Evolutionary conservation across 2,888 invertebrate genomes (phyloP), one percentile per base, ranked within the genome.

Genomic region (Microctonus aethiopoides): DNA sequence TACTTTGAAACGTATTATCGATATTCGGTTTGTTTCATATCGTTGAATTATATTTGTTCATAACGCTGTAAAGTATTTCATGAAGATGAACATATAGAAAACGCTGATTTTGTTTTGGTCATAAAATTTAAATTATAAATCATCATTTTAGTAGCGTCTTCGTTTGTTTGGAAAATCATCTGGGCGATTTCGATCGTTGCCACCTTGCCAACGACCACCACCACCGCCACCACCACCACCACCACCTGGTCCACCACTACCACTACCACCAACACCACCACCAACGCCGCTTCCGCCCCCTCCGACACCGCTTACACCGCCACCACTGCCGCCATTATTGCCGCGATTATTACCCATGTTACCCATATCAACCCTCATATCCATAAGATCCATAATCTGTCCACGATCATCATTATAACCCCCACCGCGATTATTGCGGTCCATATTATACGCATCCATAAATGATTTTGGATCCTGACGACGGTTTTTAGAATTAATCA

Each of bases 121-220:
- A n/a, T n/a, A n/a, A 16, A 39, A 57, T 36, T 63, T 63, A 3
- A 41, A 59, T 71, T 52, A 5, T 20, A 4, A 52, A 16, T 34
- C 39, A 68, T 61, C 24, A 29, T 26, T 75, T 78, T 89, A 91
- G 85, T 89, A 91, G 76, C 91, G 91, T 83, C 91, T 90, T 78
- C 91, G 89, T 88, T 91, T 91, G 81, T 91, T 91, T 86, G 88
- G 91, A 88, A 91, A 91, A 87, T 91, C 91, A 85, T 88, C 87
- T 85, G 88, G 89, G 84, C 89, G 89, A 72, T 89, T 90, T 87
- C 90, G 89, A 84, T 89, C 89, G 72, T 82, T 81, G 75, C 83
- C 84, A 69, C 84, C 82, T 75, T 86, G 85, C 83, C 86, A 85
- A 77, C 85, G 83, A 77, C 83, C 83, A 75, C 85, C 83, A 72